Evolutionary conservation across 2,113 vertebrate species (phyloP), one percentile per base, ranked within the genome.

Genomic region (Gavia stellata): DNA sequence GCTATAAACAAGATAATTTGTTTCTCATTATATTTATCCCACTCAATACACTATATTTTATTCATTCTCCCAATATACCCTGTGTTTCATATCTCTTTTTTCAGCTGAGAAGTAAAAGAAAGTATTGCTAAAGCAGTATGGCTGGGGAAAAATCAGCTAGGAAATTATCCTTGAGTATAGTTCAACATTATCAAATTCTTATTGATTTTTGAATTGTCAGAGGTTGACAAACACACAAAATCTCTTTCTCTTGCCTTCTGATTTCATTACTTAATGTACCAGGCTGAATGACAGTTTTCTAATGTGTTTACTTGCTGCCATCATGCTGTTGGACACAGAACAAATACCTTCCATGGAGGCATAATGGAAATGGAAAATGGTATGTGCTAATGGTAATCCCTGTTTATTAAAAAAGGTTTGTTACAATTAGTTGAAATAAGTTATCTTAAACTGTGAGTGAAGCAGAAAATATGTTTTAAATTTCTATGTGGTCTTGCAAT

Each of bases 191-290:
- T 74, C 23, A 72, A 88, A 83, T 94, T 86, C 66, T 86, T 74
- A 94, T 38, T 81, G 84, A 95, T 96, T 96, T 96, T 92, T 47
- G 50, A 88, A 81, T 87, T 92, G 77, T 87, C 75, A 67, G 78
- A 89, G 29, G 52, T 1, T 94, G 62, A 74, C 75, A 87, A 97
- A 91, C 83, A 83, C 55, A 61, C 45, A 25, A 61, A 81, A 70
- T 42, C 24, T 80, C 47, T 84, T 36, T 93, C 56, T n/a, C 56
- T 26, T 75, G 21, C 47, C 23, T 92, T 81, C 56, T 86, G 90
- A 93, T 96, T 93, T 86, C 84, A 94, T 93, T 62, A 91, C 34
- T 72, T 44, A 90, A 38, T 61, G 68, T 87, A 66, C 17, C 38
- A 73, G 36, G 67, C 38, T 40, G 79, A 85, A 62, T 67, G 73